Base-by-base conservation (phyloP, 2,113 vertebrate species). In the Laticauda colubrina region DNA sequence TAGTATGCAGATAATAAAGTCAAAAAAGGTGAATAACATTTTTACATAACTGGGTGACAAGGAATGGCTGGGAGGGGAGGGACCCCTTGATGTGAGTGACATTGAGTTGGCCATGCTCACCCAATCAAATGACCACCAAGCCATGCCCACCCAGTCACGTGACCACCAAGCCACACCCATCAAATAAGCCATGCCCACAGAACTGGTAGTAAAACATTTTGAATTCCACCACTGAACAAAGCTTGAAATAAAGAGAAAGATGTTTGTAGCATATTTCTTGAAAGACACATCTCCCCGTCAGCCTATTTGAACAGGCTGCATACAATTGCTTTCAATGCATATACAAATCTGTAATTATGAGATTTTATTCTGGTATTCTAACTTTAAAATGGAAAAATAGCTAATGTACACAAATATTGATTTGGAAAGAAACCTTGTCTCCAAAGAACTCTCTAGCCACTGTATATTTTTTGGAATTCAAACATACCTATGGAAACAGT, bases 331-430 rank as follows among this genome's bases (percentile, higher is more conserved):
- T 89, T 55, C 5, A 34, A 56, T 14, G 39, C 12, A 86, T n/a
- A 75, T 90, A 86, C 69, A 39, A 85, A 89, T 23, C 12, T 34
- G 85, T 90, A 90, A 57, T 61, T 51, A 54, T 21, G 39, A 90
- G 7, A 53, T 51, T 53, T 90, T 90, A 51, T 86, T 34, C 23
- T 93, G 48, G 55, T 53, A 15, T 90, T 29, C 55, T 39, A 51
- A 90, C 54, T 45, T 88, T 57, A 89, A 57, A 85, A 45, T 81
- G 88, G 55, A 59, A 93, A 89, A 88, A 56, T 48, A 75, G 53
- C 43, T 90, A 93, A 93, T 86, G 86, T 51, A 90, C 14, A 90
- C 88, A 90, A 93, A 93, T 93, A 93, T 59, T 54, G 88, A 90
- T 61, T 86, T 86, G 75, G 75, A 93, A 93, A 39, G 88, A 64